phyloP scores from a whole-genome alignment of 2,888 invertebrate genomes.

The Andrena marginata region DNA sequence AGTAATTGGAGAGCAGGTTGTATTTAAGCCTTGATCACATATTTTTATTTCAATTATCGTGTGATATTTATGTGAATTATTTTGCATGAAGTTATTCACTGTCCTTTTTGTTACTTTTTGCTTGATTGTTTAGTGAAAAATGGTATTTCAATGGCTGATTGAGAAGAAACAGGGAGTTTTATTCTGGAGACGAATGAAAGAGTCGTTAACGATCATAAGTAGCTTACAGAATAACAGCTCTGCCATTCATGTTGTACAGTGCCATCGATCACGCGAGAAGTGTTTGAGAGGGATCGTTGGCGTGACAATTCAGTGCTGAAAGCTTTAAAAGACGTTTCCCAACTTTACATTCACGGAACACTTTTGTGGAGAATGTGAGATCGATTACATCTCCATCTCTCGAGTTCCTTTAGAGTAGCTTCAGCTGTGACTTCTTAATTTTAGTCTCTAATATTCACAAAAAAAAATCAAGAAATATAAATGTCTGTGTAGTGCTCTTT shows the following conservation, averaged over 20 bases:
- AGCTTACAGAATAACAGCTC: conserved; percentile 19
- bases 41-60: too few species aligned
- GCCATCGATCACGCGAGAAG: conserved; percentile 31
- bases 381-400: conserved; percentile 24
- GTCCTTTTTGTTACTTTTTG: too few species aligned
- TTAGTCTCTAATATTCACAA: not conserved
- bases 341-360: conserved; percentile 31
- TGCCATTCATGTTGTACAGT: not conserved
- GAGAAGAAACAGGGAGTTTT: not conserved
- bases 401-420: not conserved
- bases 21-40: too few species aligned
- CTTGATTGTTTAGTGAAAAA: too few species aligned
- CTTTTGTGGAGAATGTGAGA: conserved; percentile 21
- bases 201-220: conserved; percentile 40
- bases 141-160: not conserved
- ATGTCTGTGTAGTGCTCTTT: too few species aligned
- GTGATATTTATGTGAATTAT: too few species aligned
- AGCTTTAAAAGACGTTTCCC: conserved; percentile 33
- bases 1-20: too few species aligned
- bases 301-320: conserved; percentile 21
- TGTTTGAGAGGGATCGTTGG: conserved; percentile 15
- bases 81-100: too few species aligned
- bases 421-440: not conserved
- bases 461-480: too few species aligned
- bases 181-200: not conserved